A percentile compares a stretch with the other conserved stretches of the same genome.
Conservation (phyloP, 2,888 invertebrate genomes). For the Sturmia bella region DNA sequence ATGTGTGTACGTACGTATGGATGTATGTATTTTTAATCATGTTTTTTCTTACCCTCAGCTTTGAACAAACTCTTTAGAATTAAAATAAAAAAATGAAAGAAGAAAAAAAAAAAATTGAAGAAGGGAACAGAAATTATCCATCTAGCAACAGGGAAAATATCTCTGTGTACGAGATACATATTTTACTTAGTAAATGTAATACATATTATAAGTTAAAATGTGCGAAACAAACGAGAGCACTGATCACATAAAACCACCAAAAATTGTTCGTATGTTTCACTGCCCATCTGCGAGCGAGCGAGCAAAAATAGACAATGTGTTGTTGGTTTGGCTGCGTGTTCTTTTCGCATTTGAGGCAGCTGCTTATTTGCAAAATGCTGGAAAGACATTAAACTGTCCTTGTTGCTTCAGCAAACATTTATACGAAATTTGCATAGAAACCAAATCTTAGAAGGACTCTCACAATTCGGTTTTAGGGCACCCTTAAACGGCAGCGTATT, state of each 20-base stretch:
- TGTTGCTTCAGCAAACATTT: conserved; percentile 23
- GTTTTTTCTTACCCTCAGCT: conserved; percentile 54
- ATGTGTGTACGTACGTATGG: not conserved
- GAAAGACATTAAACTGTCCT: conserved; percentile 30
- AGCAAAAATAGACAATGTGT: conserved; percentile 16
- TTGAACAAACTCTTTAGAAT: conserved; percentile 40
- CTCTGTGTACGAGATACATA: conserved; percentile 29
- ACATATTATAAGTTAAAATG: conserved; percentile 12
- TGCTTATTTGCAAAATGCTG: conserved; percentile 49
- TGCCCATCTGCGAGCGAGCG: conserved; percentile 58
- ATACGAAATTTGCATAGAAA: conserved; percentile 59
- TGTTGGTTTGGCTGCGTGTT: not conserved
- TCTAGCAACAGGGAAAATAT: conserved; percentile 53
- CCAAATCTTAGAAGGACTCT: conserved; percentile 55
- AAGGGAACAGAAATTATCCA: conserved; percentile 50
- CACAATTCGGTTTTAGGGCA: conserved; percentile 38
- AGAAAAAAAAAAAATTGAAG: not conserved
- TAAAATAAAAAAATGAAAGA: conserved; percentile 32
- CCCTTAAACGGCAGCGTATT: conserved; percentile 26
- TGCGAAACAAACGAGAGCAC: conserved; percentile 53
- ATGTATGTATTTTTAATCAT: conserved; percentile 41
- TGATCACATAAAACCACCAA: conserved; percentile 56
- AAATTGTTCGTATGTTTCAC: not conserved
- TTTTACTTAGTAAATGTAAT: conserved; percentile 38
- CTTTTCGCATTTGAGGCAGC: conserved; percentile 22